Base-by-base conservation (phyloP, 1,140 invertebrate genomes). In the Carcinoscorpius rotundicauda region DNA sequence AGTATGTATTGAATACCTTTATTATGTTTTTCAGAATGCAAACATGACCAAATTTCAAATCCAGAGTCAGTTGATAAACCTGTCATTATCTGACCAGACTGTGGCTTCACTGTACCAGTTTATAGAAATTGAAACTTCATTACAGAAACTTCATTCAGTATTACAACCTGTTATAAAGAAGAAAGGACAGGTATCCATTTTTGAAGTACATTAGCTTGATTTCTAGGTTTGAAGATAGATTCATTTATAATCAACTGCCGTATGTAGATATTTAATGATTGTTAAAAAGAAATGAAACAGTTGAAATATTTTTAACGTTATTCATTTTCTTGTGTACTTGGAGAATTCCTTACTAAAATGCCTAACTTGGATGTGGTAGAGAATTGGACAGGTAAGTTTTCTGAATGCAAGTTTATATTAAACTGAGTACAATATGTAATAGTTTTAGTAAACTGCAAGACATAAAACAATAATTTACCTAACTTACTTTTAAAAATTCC, bases 111-210 rank as follows among this genome's bases (percentile, higher is more conserved):
- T 95, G 4, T 82, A 86, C 58, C 84, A 82, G 65, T 80, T 91
- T 49, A 80, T 92, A 69, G 84, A 89, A 67, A 82, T 82, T 0
- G 88, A 92, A 70, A 85, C 83, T 52, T 72, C 83, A 3, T 77
- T 87, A 3, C 76, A 78, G 0, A 86, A 88, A 70, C 80, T 88
- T 51, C 49, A 51, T 3, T 49, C 61, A n/a, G 51, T 60, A 4
- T 63, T 58, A 11, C 55, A 64, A 49, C 55, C 65, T n/a, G 60
- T 68, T 4, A 52, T 56, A 11, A 61, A 84, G 58, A 83, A 84
- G 70, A 75, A 75, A 61, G 81, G 82, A 4, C 84, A 87, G 72
- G 83, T 83, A 29, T 81, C 82, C 9, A 77, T 78, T 9, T 73
- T 86, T 4, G 85, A 86, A 4, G 86, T 85, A 60, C 80, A 85